Evolutionary conservation across 2,113 vertebrate genomes (phyloP), one percentile per base, ranked within the genome.

Genomic region (Burhinus bistriatus): DNA sequence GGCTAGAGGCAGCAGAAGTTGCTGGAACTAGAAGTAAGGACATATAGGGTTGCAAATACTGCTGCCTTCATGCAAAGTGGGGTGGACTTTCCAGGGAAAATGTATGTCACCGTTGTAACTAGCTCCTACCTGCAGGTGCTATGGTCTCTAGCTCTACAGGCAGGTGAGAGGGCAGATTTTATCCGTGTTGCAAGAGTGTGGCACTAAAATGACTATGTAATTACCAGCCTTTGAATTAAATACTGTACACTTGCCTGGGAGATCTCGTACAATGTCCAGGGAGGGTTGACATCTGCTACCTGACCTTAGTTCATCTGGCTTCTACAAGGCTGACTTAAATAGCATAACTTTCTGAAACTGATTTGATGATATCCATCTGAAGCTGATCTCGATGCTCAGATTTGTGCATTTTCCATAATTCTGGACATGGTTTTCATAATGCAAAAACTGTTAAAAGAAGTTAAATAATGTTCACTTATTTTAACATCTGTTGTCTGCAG

Each of bases 201-300:
- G 36, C 62, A 25, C 84, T 84, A 40, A 73, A 49, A 22, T 22
- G 51, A 12, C 23, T 78, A 4, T 17, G 8, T 55, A 20, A 42
- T 52, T 69, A n/a, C 30, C 34, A 54, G 64, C 59, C 70, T 66
- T 92, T 70, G 32, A 30, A 19, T 0, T 16, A 52, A 27, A 9
- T 54, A 19, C 22, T 17, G 19, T 42, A 0, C 0, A 0, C 11
- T 75, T 82, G 12, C 65, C 19, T 49, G n/a, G 42, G 70, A 82
- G 36, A 22, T 57, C 14, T 27, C 0, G 0, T 38, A 29, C 52
- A 15, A 18, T 59, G n/a, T 54, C 32, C 40, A 20, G 14, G 51
- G 45, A 75, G 57, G n/a, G 29, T 19, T 75, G 55, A 4, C 54
- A 6, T 44, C 40, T 78, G 15, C 58, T 68, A 18, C 29, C 26